These are phyloP conservation scores for Rhynchonycteris naso DNA, from an alignment of 2,797 vertebrate species.

Conservation along the genomic window DNA sequence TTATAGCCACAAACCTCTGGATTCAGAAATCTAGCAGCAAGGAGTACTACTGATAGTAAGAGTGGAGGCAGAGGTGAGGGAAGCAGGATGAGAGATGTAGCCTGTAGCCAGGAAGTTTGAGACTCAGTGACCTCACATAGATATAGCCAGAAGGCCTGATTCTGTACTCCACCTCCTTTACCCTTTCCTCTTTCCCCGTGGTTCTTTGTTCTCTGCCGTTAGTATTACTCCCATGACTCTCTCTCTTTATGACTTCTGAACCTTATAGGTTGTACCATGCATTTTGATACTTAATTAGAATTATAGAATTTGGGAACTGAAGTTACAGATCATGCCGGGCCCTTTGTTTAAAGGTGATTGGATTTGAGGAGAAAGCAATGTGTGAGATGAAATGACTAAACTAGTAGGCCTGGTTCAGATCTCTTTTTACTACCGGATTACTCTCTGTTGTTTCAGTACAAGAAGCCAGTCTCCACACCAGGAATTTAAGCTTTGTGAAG, in stretches of 20 bases:
- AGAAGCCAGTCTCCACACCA: neutral
- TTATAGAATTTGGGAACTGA: neutral
- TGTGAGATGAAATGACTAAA: neutral
- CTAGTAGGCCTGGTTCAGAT: neutral
- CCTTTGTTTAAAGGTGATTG: neutral
- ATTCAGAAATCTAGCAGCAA: neutral
- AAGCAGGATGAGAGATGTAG: neutral
- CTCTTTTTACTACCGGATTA: neutral
- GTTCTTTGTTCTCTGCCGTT: neutral
- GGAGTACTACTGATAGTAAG: neutral
- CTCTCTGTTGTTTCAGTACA: neutral
- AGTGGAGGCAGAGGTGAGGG: neutral
- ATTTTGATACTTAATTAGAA: neutral
- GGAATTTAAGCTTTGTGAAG: conserved; percentile 35
- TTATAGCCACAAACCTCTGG: neutral
- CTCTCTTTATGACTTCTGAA: conserved; percentile 8
- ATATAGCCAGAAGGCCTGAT: neutral
- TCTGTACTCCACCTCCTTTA: neutral
- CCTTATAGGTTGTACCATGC: neutral
- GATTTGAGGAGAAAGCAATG: neutral
- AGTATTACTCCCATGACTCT: neutral
- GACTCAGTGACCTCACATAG: neutral
- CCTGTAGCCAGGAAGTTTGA: neutral
- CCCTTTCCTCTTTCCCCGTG: neutral
- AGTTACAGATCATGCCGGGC: neutral